Evolutionary conservation across 2,888 invertebrate genomes (phyloP).

Genomic region (Exephanes ischioxanthus): DNA sequence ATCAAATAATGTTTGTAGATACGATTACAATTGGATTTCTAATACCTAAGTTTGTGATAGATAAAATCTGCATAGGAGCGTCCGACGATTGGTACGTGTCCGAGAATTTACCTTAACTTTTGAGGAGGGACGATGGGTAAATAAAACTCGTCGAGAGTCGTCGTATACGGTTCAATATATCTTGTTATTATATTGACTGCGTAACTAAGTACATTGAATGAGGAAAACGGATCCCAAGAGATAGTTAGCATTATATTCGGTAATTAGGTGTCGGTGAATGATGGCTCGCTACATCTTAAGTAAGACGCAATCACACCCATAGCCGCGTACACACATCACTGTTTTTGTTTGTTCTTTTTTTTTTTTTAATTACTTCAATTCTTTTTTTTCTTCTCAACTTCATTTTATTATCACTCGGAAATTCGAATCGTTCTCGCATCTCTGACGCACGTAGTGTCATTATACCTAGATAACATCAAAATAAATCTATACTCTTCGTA

Average conservation of each 20-base stretch:
- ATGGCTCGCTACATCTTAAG: slow-evolving; percentile 52
- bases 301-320: slow-evolving; percentile 40
- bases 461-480: slow-evolving; percentile 85
- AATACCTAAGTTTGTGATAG: too few relatives aligned
- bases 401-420: slow-evolving; percentile 37
- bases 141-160: background rate
- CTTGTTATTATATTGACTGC: slow-evolving; percentile 81
- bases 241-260: slow-evolving; percentile 80
- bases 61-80: too few relatives aligned
- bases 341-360: slow-evolving; percentile 34
- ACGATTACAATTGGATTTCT: too few relatives aligned
- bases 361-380: background rate
- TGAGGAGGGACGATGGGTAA: background rate
- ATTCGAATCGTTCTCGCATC: slow-evolving; percentile 57
- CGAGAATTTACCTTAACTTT: background rate
- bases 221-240: slow-evolving; percentile 78
- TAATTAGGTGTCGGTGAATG: slow-evolving; percentile 74
- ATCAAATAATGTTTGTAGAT: too few relatives aligned
- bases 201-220: slow-evolving; percentile 84
- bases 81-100: too few relatives aligned
- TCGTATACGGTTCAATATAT: slow-evolving; percentile 78
- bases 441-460: slow-evolving; percentile 67
- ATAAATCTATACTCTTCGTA: slow-evolving; percentile 83
- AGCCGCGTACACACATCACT: slow-evolving; percentile 46
- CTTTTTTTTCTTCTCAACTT: slow-evolving; percentile 21